Conservation (phyloP, 2,797 vertebrate species). For the Erethizon dorsatum region DNA sequence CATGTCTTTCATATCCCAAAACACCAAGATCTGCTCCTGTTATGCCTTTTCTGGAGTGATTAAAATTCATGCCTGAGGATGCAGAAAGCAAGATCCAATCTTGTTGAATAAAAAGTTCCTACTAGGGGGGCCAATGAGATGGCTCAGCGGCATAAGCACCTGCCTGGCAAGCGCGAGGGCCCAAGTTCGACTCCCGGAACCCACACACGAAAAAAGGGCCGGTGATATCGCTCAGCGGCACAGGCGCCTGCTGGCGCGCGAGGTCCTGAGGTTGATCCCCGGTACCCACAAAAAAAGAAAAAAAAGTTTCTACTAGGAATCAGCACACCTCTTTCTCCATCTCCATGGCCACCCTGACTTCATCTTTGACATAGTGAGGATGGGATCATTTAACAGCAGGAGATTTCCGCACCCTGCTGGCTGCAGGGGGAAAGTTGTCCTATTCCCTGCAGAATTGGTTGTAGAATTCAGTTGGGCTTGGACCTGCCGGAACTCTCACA, state of each 20-base stretch:
- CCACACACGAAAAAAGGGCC: too few relatives aligned
- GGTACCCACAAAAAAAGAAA: too few relatives aligned
- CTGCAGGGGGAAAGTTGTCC: neutral
- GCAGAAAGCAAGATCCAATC: neutral
- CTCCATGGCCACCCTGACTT: neutral
- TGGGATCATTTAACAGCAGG: neutral
- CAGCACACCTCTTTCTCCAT: neutral
- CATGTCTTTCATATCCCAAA: neutral
- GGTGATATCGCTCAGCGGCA: too few relatives aligned
- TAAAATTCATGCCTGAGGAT: neutral
- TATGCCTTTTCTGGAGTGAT: neutral
- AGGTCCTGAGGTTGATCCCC: too few relatives aligned
- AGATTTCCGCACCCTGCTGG: neutral
- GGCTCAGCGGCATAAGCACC: too few relatives aligned
- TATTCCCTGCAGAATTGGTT: neutral
- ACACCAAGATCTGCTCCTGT: neutral
- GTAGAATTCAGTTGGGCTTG: neutral
- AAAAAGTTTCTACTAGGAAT: neutral
- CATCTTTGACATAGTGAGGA: neutral
- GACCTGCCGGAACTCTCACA: neutral
- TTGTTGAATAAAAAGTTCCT: neutral
- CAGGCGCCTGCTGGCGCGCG: too few relatives aligned
- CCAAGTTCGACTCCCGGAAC: too few relatives aligned
- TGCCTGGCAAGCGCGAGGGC: too few relatives aligned
- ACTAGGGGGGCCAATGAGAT: neutral